Conservation (phyloP, 2,113 vertebrate species). For the Hyla sarda region DNA sequence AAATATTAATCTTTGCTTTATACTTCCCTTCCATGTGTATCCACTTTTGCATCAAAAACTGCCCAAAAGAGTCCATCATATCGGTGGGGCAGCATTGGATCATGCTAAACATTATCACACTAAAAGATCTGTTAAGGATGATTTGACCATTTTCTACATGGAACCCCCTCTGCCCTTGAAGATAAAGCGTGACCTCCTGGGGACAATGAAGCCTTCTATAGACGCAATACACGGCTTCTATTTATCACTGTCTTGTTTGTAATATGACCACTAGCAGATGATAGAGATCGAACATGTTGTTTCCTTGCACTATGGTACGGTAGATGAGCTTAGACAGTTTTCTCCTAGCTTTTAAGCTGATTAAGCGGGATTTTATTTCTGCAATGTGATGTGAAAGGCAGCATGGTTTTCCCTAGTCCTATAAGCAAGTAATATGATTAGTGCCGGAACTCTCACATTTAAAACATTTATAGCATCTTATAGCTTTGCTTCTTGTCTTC, state of each 20-base stretch:
- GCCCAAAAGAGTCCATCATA: no score
- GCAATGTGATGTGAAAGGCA: slow-evolving; percentile 22
- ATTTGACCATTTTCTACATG: not conserved
- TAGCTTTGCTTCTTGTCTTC: not conserved
- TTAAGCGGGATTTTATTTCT: slow-evolving; percentile 51
- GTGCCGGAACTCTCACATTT: not conserved
- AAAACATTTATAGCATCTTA: not conserved
- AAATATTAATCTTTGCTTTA: no score
- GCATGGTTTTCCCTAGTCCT: slow-evolving; percentile 29
- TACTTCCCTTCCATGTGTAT: no score
- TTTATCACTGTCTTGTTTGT: slow-evolving; percentile 53
- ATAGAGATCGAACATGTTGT: slow-evolving; percentile 44
- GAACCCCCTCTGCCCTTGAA: not conserved
- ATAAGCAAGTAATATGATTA: slow-evolving; percentile 42
- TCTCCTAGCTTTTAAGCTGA: slow-evolving; percentile 51
- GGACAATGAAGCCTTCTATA: slow-evolving; percentile 26
- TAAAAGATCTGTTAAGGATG: not conserved
- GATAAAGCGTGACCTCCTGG: not conserved
- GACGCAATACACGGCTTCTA: slow-evolving; percentile 37
- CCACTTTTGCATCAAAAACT: no score
- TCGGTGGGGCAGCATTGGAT: not conserved
- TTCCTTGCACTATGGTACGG: slow-evolving; percentile 35
- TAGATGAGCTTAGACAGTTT: slow-evolving; percentile 35
- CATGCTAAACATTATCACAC: not conserved
- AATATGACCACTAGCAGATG: slow-evolving; percentile 53